Conservation (phyloP, 2,888 invertebrate genomes). For the Orgyia antiqua region DNA sequence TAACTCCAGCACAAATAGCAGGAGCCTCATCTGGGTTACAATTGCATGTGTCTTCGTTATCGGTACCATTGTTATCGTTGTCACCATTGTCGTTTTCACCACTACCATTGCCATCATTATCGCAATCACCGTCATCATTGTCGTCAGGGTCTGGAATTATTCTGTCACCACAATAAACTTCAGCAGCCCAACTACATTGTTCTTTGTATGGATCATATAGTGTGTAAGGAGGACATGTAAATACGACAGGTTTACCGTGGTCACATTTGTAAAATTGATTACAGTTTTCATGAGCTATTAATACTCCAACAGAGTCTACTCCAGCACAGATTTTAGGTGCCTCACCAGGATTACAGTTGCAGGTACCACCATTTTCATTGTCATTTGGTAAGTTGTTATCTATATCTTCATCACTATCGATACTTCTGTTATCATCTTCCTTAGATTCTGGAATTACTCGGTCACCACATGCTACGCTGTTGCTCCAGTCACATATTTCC, state of each 20-base stretch:
- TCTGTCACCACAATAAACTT: slow-evolving; percentile 36
- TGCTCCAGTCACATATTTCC: slow-evolving; percentile 27
- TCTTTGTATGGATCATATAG: slow-evolving; percentile 29
- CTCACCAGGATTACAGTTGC: slow-evolving; percentile 23
- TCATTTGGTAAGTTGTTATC: slow-evolving; percentile 7
- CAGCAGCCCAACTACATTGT: slow-evolving; percentile 36
- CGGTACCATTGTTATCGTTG: not conserved
- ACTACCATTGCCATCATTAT: not conserved
- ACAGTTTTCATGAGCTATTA: slow-evolving; percentile 40
- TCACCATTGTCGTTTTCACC: not conserved
- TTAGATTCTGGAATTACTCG: slow-evolving; percentile 17
- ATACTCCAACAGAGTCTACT: slow-evolving; percentile 25
- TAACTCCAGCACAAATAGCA: slow-evolving; percentile 23
- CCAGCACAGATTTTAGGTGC: slow-evolving; percentile 32
- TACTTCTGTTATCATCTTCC: slow-evolving; percentile 2
- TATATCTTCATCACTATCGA: not conserved
- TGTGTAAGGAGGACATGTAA: slow-evolving; percentile 21
- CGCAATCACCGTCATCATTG: not conserved
- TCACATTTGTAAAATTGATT: slow-evolving; percentile 36
- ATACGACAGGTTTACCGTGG: slow-evolving; percentile 23
- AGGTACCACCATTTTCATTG: slow-evolving; percentile 8
- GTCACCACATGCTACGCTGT: slow-evolving; percentile 31
- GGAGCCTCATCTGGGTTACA: slow-evolving; percentile 28
- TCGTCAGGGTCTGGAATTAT: slow-evolving; percentile 11
- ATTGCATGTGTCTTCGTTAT: slow-evolving; percentile 12